Percentiles rank a stretch among this genome's conserved stretches.
Conservation (phyloP, 2,113 vertebrate species). For the Diadophis punctatus region DNA sequence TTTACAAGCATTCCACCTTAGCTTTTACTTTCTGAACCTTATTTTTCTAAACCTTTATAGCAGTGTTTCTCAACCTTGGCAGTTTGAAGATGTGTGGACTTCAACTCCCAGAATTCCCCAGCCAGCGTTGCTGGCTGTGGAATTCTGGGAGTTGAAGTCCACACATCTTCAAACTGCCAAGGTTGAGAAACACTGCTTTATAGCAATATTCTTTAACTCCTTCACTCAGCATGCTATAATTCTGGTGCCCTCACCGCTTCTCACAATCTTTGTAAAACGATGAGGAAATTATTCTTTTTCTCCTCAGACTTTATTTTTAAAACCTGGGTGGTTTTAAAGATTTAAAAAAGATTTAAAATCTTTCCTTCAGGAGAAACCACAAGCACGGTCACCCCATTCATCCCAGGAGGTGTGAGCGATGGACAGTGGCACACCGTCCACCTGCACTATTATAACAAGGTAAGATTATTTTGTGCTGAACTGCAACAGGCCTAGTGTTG, state of each 20-base stretch:
- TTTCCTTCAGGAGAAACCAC: slow-evolving; percentile 81
- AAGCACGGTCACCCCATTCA: slow-evolving; percentile 81
- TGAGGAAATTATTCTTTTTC: background rate
- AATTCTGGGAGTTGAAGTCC: no score
- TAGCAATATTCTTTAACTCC: accelerated
- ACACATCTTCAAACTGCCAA: no score
- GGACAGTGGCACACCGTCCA: slow-evolving; percentile 90
- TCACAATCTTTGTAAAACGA: background rate
- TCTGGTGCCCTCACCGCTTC: background rate
- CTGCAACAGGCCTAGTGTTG: background rate
- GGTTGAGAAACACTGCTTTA: no score
- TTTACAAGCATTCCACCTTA: background rate
- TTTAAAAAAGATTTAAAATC: no score
- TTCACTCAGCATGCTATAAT: background rate
- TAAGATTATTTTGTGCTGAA: slow-evolving; percentile 35
- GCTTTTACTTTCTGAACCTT: background rate
- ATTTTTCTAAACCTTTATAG: background rate
- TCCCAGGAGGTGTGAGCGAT: slow-evolving; percentile 86
- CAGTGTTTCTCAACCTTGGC: no score
- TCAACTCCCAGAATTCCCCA: no score
- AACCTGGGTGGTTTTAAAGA: background rate
- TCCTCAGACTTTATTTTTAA: background rate
- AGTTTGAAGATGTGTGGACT: no score
- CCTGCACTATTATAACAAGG: slow-evolving; percentile 93
- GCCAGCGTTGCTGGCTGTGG: no score